Evolutionary conservation across 2,797 vertebrate genomes (phyloP), one percentile per base, ranked within the genome.

Genomic region (Scyliorhinus canicula): DNA sequence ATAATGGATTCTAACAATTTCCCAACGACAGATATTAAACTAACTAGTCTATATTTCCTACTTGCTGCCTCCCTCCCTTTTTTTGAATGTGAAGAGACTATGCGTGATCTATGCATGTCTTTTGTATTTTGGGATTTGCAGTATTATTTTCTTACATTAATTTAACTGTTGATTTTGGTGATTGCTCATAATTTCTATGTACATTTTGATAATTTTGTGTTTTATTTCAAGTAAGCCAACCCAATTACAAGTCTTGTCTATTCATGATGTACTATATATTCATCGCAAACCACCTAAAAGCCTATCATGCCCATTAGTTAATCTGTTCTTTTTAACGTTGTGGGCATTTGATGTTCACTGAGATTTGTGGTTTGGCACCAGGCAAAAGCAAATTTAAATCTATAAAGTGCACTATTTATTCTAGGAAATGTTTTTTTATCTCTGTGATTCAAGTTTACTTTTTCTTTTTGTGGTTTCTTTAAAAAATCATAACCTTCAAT

Each of bases 291-390:
- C 67, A 74, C 12, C 67, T 52, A 60, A 93, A 65, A 93, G 47
- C 69, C 93, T 55, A 74, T 71, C 67, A 91, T 71, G 28, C 16
- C 67, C 24, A 35, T 35, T 74, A 52, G 67, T 52, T 74, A 74
- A 74, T 50, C 50, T 90, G 86, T 69, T 52, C 28, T 74, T 94
- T 94, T 94, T 74, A 71, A 71, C 67, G 55, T 94, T 52, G 31
- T 74, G 93, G 67, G 44, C 16, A 94, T 94, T 94, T 94, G 69
- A 94, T 71, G 67, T 94, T 94, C 67, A 50, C 47, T 71, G 93
- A 94, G 47, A 69, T 94, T 94, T 94, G 67, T 94, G 67, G 93
- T 74, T 94, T 94, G 93, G 47, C 65, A 52, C n/a, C 1, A 74
- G 67, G 65, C 40, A 93, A 69, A 93, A 67, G 63, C 24, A 69